Conservation (phyloP, 2,113 vertebrate genomes). For the Ascaphus truei region DNA sequence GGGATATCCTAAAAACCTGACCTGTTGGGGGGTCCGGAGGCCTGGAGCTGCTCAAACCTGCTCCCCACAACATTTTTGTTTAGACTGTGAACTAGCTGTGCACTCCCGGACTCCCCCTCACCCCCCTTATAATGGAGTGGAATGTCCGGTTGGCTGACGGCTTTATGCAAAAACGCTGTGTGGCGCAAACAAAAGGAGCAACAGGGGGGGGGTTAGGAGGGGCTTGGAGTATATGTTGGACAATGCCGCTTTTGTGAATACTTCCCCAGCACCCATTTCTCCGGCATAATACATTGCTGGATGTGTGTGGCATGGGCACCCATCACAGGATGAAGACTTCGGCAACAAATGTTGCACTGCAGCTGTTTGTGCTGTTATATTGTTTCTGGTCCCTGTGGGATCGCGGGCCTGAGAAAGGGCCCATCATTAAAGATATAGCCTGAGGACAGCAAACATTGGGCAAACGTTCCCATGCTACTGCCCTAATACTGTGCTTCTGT, state of each 20-base stretch:
- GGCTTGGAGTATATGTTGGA: background rate
- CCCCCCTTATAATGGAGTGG: conserved; percentile 23
- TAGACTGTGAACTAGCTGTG: conserved; percentile 5
- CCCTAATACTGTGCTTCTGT: too few species aligned
- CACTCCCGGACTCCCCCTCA: background rate
- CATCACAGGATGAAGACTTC: background rate
- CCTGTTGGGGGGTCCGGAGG: too few species aligned
- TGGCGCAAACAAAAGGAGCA: conserved; percentile 34
- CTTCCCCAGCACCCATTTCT: conserved; percentile 3
- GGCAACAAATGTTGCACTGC: background rate
- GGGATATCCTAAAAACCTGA: too few species aligned
- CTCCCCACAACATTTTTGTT: background rate
- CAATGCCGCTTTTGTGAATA: conserved; percentile 31
- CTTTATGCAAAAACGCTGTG: background rate
- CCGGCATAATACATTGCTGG: conserved; percentile 15
- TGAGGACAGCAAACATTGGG: too few species aligned
- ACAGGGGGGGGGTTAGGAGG: background rate
- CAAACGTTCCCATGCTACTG: too few species aligned
- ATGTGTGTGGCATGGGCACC: background rate
- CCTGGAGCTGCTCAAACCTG: too few species aligned
- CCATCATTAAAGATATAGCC: too few species aligned
- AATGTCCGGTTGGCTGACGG: conserved; percentile 35
- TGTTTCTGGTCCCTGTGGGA: background rate
- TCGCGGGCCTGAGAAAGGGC: too few species aligned
- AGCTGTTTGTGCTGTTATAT: background rate